phyloP scores from a whole-genome alignment of 2,888 invertebrate genomes.

The Allygus modestus region DNA sequence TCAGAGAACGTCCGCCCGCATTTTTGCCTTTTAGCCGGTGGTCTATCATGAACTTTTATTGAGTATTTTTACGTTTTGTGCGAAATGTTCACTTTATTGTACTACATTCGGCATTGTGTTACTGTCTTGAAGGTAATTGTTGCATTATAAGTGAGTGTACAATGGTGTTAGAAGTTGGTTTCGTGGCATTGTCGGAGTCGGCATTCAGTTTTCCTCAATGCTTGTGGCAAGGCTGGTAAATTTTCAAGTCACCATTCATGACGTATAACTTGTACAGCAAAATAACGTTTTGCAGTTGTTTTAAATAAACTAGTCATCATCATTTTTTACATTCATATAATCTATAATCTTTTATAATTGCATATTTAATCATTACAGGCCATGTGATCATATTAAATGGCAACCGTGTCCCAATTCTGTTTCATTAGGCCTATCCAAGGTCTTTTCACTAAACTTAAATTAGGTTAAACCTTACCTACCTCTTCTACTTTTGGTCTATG shows the following conservation, averaged over 20 bases:
- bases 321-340: neutral
- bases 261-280: neutral
- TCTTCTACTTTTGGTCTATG: no score
- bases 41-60: neutral
- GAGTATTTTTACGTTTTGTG: neutral
- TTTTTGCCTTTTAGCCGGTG: conserved; percentile 24
- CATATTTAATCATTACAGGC: neutral
- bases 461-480: neutral
- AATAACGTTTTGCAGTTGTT: neutral
- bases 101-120: conserved; percentile 34
- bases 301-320: neutral
- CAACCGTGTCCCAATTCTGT: conserved; percentile 4
- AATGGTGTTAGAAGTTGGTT: conserved; percentile 29
- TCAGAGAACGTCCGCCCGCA: conserved; percentile 40
- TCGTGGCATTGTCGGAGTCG: conserved; percentile 45
- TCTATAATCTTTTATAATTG: neutral
- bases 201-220: conserved; percentile 25
- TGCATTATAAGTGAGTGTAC: neutral
- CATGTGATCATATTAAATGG: conserved; percentile 29
- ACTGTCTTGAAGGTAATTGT: conserved; percentile 39
- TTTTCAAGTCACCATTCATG: conserved; percentile 19
- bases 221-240: neutral
- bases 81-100: conserved; percentile 30
- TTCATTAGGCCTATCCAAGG: neutral
- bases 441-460: conserved; percentile 5